These are phyloP conservation scores for Drosophila phalerata DNA, from an alignment of 2,888 invertebrate genomes.

Conservation along the genomic window DNA sequence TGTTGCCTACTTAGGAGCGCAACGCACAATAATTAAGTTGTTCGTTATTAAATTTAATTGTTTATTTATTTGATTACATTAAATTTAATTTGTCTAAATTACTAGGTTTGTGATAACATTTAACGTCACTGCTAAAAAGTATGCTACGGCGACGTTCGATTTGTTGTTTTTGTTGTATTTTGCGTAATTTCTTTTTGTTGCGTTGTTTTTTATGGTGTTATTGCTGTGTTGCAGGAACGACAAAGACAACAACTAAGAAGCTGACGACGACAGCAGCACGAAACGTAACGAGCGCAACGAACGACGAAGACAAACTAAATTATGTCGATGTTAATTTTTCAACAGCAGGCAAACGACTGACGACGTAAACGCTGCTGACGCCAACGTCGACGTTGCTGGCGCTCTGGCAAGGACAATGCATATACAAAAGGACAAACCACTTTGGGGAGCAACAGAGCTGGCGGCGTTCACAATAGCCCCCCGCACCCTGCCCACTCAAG, in stretches of 20 bases:
- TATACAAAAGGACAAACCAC: constrained; percentile 65
- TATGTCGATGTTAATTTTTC: constrained; percentile 80
- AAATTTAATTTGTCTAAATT: constrained; percentile 26
- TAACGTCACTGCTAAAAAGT: constrained; percentile 31
- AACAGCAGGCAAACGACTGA: constrained; percentile 74
- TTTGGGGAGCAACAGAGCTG: constrained; percentile 52
- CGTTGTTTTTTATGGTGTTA: constrained; percentile 9
- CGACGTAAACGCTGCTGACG: constrained; percentile 31
- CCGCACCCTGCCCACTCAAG: constrained; percentile 27
- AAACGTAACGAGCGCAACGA: constrained; percentile 81
- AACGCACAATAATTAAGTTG: constrained; percentile 6
- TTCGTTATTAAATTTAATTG: constrained; percentile 4
- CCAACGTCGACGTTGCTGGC: constrained; percentile 27
- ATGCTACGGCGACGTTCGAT: constrained; percentile 38
- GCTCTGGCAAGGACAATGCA: constrained; percentile 71
- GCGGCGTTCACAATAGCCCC: constrained; percentile 31
- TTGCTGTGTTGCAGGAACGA: constrained; percentile 35
- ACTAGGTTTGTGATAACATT: constrained; percentile 9
- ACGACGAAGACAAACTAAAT: constrained; percentile 83
- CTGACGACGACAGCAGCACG: constrained; percentile 45
- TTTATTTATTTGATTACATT: constrained; percentile 14
- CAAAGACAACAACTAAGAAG: constrained; percentile 26
- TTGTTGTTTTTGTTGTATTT: background rate
- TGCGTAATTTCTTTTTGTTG: constrained; percentile 31
- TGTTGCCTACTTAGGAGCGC: constrained; percentile 8